phyloP scores from a whole-genome alignment of 2,113 vertebrate genomes.

The Taxidea taxus region DNA sequence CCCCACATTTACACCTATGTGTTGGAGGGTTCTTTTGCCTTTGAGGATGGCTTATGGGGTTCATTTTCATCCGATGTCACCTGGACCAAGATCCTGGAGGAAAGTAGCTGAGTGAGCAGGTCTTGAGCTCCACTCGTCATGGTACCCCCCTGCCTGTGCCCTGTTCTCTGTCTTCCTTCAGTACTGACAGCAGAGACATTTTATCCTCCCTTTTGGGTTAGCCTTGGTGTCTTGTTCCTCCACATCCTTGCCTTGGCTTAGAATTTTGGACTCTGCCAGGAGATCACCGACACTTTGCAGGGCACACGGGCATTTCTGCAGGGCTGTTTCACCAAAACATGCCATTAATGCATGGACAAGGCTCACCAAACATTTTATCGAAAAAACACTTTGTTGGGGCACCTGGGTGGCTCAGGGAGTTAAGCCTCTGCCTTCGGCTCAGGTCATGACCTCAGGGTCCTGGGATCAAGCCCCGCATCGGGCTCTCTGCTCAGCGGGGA shows the following conservation, averaged over 20 bases:
- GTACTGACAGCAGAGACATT: background rate
- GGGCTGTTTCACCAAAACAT: background rate
- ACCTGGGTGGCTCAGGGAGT: no score
- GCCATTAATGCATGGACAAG: no score
- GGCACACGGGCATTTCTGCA: rapidly evolving
- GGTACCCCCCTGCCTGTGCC: no score
- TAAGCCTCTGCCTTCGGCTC: no score
- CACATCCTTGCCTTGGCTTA: background rate
- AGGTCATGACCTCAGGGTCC: no score
- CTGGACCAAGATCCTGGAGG: background rate
- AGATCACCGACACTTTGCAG: background rate
- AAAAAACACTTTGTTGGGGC: no score
- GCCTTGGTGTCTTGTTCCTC: background rate
- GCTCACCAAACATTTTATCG: background rate
- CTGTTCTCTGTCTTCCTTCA: background rate
- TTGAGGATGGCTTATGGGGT: background rate
- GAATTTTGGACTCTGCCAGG: background rate
- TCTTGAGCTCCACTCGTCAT: background rate
- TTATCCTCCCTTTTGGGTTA: background rate
- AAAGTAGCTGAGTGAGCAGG: background rate
- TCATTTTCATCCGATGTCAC: background rate
- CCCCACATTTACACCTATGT: background rate
- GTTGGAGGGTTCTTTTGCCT: background rate
- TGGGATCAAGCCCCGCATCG: no score
- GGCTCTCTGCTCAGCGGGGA: no score